Evolutionary conservation across 2,113 vertebrate genomes (phyloP).

Genomic region (Daubentonia madagascariensis): DNA sequence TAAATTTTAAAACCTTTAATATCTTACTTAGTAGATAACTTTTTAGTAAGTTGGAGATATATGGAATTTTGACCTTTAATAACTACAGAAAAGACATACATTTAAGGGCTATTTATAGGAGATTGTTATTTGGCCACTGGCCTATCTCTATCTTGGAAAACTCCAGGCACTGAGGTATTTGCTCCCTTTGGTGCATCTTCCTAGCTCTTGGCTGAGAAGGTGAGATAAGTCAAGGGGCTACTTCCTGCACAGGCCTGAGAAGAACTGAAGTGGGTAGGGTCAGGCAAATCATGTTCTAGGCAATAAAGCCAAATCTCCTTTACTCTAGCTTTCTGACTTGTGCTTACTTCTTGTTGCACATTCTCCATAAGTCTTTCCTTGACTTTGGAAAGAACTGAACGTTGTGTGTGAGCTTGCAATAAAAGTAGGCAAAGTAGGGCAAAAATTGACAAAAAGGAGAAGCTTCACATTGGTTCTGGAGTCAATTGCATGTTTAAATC

Average conservation of each 20-base stretch:
- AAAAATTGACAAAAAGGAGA: background rate
- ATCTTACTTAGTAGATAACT: background rate
- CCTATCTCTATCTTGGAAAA: background rate
- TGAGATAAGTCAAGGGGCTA: background rate
- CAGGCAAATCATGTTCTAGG: background rate
- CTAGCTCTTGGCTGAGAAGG: background rate
- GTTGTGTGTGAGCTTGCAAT: background rate
- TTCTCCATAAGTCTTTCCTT: background rate
- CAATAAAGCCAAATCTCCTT: background rate
- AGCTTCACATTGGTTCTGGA: background rate
- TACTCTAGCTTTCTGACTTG: background rate
- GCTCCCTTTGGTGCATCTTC: background rate
- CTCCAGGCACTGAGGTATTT: background rate
- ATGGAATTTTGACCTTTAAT: background rate
- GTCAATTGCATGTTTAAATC: background rate
- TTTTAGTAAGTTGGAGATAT: background rate
- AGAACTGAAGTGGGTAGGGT: background rate
- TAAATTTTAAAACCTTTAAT: background rate
- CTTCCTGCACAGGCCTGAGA: background rate
- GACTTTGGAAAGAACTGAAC: background rate
- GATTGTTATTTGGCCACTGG: background rate
- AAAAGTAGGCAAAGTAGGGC: background rate
- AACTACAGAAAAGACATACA: background rate
- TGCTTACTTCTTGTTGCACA: background rate
- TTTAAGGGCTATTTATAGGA: background rate